Evolutionary conservation across 2,888 invertebrate genomes (phyloP), one percentile per base, ranked within the genome.

Genomic region (Polymixis lichenea): DNA sequence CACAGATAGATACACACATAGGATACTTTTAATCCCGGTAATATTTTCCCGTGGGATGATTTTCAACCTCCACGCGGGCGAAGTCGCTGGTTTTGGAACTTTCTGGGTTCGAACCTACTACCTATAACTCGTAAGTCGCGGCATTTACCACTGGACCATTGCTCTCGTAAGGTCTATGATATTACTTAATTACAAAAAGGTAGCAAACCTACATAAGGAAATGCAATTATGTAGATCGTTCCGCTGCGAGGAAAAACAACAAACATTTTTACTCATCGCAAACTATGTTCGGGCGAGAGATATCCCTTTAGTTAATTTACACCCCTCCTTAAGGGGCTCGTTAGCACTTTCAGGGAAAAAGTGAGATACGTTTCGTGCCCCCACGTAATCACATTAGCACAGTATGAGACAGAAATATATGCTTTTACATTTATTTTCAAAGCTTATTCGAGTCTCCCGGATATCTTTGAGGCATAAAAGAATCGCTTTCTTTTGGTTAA

Each of bases 321-420:
- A 85, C 81, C 87, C 81, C 85, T 83, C 86, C 88, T 88, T 89
- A 86, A 84, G 89, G 86, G 88, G 87, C 87, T 92, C 91, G 91
- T 92, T 92, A 91, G 89, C 89, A 90, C 91, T 89, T 91, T 89
- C 79, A 86, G 87, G 82, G 86, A 89, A 91, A 91, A 90, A 91
- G 90, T 83, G 77, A 85, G 84, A 89, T 86, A 87, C 84, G 84
- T 82, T 82, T 77, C 87, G 84, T 86, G 82, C 78, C 87, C 87
- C 74, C 84, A 82, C 87, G 90, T 91, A 91, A 92, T 91, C 89
- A 89, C 89, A 90, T 92, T 91, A 89, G 87, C 77, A 72, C 84
- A 84, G 85, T 78, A 80, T 85, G 86, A 86, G 89, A 86, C 85
- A 85, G 80, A 85, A 78, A 86, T 84, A 82, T 82, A 85, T 86